Evolutionary conservation across 2,888 invertebrate species (phyloP), one percentile per base, ranked within the genome.

Genomic region (Stenichneumon culpator): DNA sequence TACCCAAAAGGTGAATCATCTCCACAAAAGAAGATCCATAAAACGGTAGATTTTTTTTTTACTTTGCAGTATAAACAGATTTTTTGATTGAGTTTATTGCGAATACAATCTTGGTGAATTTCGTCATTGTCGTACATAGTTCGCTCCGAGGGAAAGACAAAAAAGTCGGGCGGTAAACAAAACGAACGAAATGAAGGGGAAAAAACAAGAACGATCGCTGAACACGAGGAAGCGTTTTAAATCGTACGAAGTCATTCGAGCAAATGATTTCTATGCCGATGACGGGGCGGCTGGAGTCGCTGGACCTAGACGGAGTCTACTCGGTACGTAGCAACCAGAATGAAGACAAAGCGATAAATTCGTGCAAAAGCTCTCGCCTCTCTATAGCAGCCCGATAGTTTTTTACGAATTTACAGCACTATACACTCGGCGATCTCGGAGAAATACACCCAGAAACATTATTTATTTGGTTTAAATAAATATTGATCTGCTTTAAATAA

Each of bases 221-320:
- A 52, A 52, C 63, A 83, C 74, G 52, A 70, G 25, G 57, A 74
- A 77, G 70, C 70, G 70, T 57, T 50, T 75, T 60, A 50, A 57
- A 63, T 79, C 22, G n/a, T 22, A 52, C 52, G 57, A 68, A 74
- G 60, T 50, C 39, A 44, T 60, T 65, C 11, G 65, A 82, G 67
- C 11, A 54, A 60, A 65, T 63, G 50, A 86, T 86, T 86, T 87
- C 80, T 83, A 82, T 54, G 52, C 60, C 54, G 80, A 84, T 83
- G 87, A 84, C 86, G 50, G 68, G 60, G 83, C 80, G 36, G 63
- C 52, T 22, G 69, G 19, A 81, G 75, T 69, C 63, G 79, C 19
- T 86, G 73, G 60, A 83, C 65, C 65, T n/a, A 36, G 36, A 80
- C 72, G 44, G 36, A 28, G 75, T 69, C 39, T 68, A 52, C 22